Evolutionary conservation across 2,888 invertebrate genomes (phyloP).

Genomic region (Ennomos erosarius): DNA sequence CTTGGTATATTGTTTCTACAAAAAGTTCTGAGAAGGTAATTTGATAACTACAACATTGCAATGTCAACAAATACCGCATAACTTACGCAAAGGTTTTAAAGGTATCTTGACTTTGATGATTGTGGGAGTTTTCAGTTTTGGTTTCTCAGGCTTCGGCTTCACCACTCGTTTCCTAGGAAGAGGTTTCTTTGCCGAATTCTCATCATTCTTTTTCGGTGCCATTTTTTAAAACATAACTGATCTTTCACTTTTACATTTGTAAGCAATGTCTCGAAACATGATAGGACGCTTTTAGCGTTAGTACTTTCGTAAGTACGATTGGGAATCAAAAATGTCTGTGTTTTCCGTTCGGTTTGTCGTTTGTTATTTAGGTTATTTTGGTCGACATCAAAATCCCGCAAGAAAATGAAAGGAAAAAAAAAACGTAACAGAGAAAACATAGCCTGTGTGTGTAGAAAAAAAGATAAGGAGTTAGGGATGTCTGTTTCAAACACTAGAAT

Average conservation of each 20-base stretch:
- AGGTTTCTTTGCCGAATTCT: constrained; percentile 21
- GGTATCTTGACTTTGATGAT: constrained; percentile 48
- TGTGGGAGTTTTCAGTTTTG: constrained; percentile 44
- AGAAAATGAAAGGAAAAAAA: no score
- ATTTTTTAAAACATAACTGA: constrained; percentile 29
- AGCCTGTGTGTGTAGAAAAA: no score
- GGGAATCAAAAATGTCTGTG: no score
- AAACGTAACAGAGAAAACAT: no score
- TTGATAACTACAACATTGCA: not conserved
- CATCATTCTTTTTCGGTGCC: constrained; percentile 34
- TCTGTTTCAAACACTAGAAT: no score
- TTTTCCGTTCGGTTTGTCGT: no score
- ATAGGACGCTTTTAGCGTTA: not conserved
- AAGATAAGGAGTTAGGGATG: no score
- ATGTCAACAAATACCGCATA: constrained; percentile 19
- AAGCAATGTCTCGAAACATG: constrained; percentile 3
- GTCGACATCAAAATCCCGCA: no score
- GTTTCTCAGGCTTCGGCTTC: constrained; percentile 42
- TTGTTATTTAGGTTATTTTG: no score
- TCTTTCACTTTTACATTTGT: not conserved
- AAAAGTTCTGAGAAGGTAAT: constrained; percentile 6
- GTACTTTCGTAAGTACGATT: no score
- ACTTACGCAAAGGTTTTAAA: constrained; percentile 11
- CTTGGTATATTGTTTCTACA: not conserved
- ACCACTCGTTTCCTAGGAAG: constrained; percentile 15